These are phyloP conservation scores for Canis aureus DNA, from an alignment of 2,113 vertebrate genomes.

Conservation along the genomic window DNA sequence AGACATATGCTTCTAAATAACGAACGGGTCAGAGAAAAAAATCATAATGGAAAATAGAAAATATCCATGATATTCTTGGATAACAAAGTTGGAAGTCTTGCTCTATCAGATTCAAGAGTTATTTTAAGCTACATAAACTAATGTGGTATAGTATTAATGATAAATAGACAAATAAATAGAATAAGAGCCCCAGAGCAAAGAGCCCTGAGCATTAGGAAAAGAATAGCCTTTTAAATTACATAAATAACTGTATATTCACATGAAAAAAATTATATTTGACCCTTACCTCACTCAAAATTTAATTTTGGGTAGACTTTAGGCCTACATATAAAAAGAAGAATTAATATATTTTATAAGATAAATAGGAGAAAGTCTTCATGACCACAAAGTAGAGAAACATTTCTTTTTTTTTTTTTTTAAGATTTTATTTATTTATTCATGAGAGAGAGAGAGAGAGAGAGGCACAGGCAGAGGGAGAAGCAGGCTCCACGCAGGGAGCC, in stretches of 20 bases:
- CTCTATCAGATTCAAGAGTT: neutral
- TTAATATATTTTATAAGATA: neutral
- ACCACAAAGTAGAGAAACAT: neutral
- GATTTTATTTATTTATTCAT: too few relatives aligned
- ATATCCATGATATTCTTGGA: neutral
- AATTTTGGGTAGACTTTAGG: neutral
- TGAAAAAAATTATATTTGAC: neutral
- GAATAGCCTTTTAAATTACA: neutral
- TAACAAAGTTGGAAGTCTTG: neutral
- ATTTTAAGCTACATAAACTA: slow-evolving; percentile 29
- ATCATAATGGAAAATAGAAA: neutral
- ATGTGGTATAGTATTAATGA: neutral
- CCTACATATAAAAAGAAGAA: neutral
- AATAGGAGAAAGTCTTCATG: neutral
- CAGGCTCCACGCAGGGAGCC: too few relatives aligned
- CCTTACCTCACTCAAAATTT: neutral
- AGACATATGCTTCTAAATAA: neutral
- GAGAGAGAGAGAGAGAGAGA: too few relatives aligned
- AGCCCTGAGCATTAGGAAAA: neutral
- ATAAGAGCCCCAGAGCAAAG: neutral
- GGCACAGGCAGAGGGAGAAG: too few relatives aligned
- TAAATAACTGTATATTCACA: neutral
- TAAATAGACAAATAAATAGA: neutral
- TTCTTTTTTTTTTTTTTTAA: neutral
- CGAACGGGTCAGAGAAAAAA: neutral